Conservation (phyloP, 2,797 vertebrate species). For the Enteromius radiatus region DNA sequence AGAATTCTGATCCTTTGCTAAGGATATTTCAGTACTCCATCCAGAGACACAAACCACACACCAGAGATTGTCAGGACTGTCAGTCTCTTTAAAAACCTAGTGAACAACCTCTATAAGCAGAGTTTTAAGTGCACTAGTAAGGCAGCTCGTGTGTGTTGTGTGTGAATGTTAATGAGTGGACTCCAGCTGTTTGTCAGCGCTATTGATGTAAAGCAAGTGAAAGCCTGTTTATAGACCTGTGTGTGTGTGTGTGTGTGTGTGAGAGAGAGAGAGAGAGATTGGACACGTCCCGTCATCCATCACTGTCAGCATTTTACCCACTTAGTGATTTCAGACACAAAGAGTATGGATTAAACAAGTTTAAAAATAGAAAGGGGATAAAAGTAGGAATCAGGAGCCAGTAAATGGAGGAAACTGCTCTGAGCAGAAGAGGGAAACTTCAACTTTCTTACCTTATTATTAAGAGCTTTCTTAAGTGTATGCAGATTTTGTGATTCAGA, state of each 20-base stretch:
- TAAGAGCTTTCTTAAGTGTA: background rate
- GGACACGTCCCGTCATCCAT: slow-evolving; percentile 7
- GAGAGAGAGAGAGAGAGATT: background rate
- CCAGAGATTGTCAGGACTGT: background rate
- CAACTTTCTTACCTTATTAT: background rate
- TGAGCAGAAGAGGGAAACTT: background rate
- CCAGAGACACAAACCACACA: no score
- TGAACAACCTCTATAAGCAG: background rate
- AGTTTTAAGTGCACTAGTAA: background rate
- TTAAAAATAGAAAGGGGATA: background rate
- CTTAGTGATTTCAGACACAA: background rate
- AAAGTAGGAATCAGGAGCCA: background rate
- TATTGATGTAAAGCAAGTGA: background rate
- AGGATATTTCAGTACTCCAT: background rate
- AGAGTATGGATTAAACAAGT: background rate
- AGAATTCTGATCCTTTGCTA: background rate
- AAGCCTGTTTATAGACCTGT: background rate
- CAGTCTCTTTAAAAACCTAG: background rate
- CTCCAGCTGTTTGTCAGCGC: background rate
- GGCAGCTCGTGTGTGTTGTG: background rate
- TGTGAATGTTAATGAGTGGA: slow-evolving; percentile 6
- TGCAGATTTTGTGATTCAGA: background rate
- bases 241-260: no score
- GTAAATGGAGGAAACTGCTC: background rate
- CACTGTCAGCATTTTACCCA: background rate